phyloP scores from a whole-genome alignment of 2,888 invertebrate species.

The Hemicrepidius hirtus region DNA sequence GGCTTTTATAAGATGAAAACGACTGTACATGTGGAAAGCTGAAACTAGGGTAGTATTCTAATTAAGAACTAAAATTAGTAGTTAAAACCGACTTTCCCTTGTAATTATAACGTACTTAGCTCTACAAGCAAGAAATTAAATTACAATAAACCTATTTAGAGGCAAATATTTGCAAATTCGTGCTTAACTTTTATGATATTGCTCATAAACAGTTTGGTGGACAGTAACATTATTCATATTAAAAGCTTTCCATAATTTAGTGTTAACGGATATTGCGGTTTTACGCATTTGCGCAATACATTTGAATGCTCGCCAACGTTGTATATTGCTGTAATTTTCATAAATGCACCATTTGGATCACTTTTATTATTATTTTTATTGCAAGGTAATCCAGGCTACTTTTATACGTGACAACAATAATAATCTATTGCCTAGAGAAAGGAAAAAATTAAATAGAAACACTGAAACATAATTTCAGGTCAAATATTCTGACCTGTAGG shows the following conservation, averaged over 20 bases:
- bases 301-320: slow-evolving; percentile 22
- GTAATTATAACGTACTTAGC: slow-evolving; percentile 16
- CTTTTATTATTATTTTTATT: slow-evolving; percentile 31
- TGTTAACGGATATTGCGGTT: slow-evolving; percentile 40
- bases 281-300: slow-evolving; percentile 41
- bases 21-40: slow-evolving; percentile 9
- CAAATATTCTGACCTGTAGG: too few species aligned
- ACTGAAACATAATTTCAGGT: too few species aligned
- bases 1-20: slow-evolving; percentile 6
- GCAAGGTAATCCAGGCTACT: slow-evolving; percentile 9
- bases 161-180: background rate
- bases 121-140: slow-evolving; percentile 4
- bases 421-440: too few species aligned
- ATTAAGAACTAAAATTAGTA: slow-evolving; percentile 20
- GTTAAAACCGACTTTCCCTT: slow-evolving; percentile 13
- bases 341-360: slow-evolving; percentile 34
- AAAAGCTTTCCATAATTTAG: slow-evolving; percentile 34
- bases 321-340: slow-evolving; percentile 43
- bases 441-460: too few species aligned
- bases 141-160: slow-evolving; percentile 10
- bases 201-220: slow-evolving; percentile 18
- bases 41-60: slow-evolving; percentile 1
- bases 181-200: background rate
- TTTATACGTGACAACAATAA: background rate
- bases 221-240: slow-evolving; percentile 18